phyloP scores from a whole-genome alignment of 64 coral and sea anemone genomes.

The Anthopleura sola region DNA sequence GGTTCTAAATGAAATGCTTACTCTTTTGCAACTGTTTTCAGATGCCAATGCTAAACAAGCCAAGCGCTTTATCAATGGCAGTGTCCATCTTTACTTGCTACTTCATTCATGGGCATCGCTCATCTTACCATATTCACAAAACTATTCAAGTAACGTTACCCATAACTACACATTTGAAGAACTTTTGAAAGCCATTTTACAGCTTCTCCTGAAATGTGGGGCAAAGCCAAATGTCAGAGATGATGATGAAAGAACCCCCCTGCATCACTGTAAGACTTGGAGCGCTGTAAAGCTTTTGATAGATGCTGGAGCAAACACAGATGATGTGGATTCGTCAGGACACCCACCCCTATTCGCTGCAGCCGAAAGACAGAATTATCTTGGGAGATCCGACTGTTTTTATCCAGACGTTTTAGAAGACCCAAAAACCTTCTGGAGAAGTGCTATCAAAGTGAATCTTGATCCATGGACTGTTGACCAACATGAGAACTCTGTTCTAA shows the following conservation, averaged over 20 bases:
- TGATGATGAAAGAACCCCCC: neutral
- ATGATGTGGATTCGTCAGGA: neutral
- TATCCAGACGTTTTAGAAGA: slow-evolving; percentile 11
- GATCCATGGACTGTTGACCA: neutral
- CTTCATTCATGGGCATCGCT: slow-evolving; percentile 9
- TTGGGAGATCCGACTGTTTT: neutral
- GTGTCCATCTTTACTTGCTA: neutral
- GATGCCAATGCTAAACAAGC: neutral
- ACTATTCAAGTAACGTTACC: neutral
- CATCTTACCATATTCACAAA: neutral
- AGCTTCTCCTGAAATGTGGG: neutral
- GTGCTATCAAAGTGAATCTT: neutral
- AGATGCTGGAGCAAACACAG: neutral
- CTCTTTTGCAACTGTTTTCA: slow-evolving; percentile 1
- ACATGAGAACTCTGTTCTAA: neutral
- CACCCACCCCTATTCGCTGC: neutral
- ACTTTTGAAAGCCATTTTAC: slow-evolving; percentile 7
- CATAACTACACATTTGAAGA: neutral
- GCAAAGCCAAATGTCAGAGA: neutral
- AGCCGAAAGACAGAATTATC: neutral
- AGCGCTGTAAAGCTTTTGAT: slow-evolving; percentile 17
- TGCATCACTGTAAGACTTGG: neutral
- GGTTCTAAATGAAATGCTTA: neutral
- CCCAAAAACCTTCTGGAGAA: neutral
- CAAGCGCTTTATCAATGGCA: neutral